These are phyloP conservation scores for Brachionus manjavacas DNA, from an alignment of 1,140 invertebrate genomes.

Conservation along the genomic window DNA sequence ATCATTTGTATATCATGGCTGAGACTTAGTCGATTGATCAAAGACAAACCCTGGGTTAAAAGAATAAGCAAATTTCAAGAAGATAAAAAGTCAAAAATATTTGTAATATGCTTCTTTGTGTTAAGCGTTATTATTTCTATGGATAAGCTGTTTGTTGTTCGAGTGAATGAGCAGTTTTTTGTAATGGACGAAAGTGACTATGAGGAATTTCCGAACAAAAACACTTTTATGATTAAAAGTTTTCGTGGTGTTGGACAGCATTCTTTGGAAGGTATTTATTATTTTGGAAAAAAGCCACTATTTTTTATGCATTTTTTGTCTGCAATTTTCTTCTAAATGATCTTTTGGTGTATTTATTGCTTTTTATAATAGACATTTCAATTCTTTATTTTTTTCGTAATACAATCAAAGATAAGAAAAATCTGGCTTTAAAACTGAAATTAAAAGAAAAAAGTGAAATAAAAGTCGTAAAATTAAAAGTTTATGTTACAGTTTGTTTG, in stretches of 20 bases:
- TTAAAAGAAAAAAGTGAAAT: neutral
- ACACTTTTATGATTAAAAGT: neutral
- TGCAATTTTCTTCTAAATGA: neutral
- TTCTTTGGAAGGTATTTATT: neutral
- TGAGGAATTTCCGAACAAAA: conserved; percentile 16
- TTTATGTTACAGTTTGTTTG: neutral
- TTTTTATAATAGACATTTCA: neutral
- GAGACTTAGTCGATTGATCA: neutral
- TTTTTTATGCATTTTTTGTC: neutral
- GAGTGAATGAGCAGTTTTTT: neutral
- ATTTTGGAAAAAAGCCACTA: neutral
- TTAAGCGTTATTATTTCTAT: neutral
- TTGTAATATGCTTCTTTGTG: neutral
- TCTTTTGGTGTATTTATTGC: neutral
- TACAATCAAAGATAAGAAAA: no score
- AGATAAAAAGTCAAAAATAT: neutral
- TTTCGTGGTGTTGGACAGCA: neutral
- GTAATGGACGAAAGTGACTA: neutral
- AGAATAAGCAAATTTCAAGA: neutral
- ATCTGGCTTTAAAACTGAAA: neutral
- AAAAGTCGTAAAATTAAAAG: neutral
- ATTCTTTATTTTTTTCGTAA: neutral
- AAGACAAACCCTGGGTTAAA: neutral
- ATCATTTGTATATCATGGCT: neutral
- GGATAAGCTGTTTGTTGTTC: neutral